Evolutionary conservation across 2,888 invertebrate species (phyloP), one percentile per base, ranked within the genome.

Genomic region (Dasypolia templi): DNA sequence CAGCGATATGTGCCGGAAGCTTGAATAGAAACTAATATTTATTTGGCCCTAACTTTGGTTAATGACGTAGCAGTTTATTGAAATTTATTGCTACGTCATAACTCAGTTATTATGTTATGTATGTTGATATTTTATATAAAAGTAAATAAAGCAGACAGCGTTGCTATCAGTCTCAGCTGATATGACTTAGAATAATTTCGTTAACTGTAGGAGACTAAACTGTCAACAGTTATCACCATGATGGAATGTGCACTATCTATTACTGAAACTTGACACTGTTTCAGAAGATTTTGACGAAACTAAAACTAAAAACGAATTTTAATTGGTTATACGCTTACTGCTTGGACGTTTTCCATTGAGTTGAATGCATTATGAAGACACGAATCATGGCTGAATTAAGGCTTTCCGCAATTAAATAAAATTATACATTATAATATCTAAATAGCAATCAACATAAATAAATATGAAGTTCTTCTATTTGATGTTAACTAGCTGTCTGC

Each of bases 241-340:
- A 79, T 61, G 64, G 51, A 65, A 65, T 64, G 64, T 61, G 26
- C 42, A 26, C 42, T 11, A n/a, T 22, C 19, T 65, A 4, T 74
- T 68, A 49, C 64, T 26, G 14, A 22, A 42, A 67, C 19, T 51
- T 44, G 39, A 42, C 14, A 51, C 2, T 3, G 11, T 49, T 58
- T 26, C 32, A n/a, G n/a, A n/a, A n/a, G n/a, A n/a, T n/a, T n/a
- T n/a, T n/a, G n/a, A n/a, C n/a, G n/a, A n/a, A n/a, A n/a, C n/a
- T n/a, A n/a, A n/a, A n/a, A n/a, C n/a, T n/a, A n/a, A n/a, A n/a
- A n/a, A n/a, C n/a, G n/a, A 6, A 39, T 39, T 64, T 29, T 29
- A n/a, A n/a, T 5, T 53, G 17, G n/a, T 51, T 17, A 26, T 0
- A 26, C 2, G 6, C 3, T 2, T 17, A 0, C 6, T 29, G 6